Evolutionary conservation across 2,888 invertebrate species (phyloP).

Genomic region (Rotaria macrura): DNA sequence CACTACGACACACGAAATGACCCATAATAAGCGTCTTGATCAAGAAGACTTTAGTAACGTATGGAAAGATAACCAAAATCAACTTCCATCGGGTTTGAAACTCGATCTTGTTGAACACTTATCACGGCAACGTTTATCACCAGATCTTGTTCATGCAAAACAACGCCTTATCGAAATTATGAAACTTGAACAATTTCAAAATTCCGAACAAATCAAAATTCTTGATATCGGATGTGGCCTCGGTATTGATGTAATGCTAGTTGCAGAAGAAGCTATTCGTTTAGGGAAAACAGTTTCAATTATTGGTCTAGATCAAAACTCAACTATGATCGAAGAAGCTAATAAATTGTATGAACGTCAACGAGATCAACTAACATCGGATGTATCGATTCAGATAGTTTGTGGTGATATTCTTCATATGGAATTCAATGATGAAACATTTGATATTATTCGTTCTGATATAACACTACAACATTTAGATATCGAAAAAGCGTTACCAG

Average conservation of each 20-base stretch:
- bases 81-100: background rate
- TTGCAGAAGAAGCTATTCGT: background rate
- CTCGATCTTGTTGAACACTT: background rate
- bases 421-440: background rate
- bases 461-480: background rate
- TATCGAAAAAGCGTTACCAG: background rate
- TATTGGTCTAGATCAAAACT: background rate
- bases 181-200: background rate
- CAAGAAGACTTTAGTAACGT: background rate
- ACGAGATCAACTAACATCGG: background rate
- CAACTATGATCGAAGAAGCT: background rate
- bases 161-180: background rate
- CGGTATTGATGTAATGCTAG: background rate
- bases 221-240: conserved; percentile 1
- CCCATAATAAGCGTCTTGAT: background rate
- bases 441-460: background rate
- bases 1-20: background rate
- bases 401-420: background rate
- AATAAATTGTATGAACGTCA: background rate
- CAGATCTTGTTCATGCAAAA: background rate
- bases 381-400: background rate
- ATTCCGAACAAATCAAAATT: background rate
- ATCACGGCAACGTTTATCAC: background rate
- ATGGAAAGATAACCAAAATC: background rate
- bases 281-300: background rate